Evolutionary conservation across 2,113 vertebrate species (phyloP).

Genomic region (Macrotus californicus): DNA sequence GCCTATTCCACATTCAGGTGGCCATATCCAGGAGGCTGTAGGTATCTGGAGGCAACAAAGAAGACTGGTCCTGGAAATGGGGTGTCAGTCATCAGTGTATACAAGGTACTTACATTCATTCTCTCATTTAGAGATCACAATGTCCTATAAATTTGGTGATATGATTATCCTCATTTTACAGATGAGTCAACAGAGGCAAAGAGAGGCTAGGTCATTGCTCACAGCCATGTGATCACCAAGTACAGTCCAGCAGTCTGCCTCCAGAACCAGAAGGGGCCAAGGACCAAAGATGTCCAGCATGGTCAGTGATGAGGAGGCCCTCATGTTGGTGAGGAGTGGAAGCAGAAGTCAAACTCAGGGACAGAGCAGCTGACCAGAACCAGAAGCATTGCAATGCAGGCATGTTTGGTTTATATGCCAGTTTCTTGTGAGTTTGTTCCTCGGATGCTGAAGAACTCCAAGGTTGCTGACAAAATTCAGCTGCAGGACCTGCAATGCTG

Average conservation of each 20-base stretch:
- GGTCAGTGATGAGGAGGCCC: neutral
- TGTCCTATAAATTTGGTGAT: neutral
- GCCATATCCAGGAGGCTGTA: neutral
- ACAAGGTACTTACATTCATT: neutral
- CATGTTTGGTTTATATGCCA: neutral
- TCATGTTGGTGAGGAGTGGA: neutral
- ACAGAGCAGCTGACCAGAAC: neutral
- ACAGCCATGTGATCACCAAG: neutral
- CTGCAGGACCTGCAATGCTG: neutral
- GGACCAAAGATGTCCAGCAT: neutral
- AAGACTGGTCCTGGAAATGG: neutral
- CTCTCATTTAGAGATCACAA: neutral
- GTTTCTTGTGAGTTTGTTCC: neutral
- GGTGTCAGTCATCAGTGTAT: neutral
- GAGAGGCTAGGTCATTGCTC: neutral
- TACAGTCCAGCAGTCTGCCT: neutral
- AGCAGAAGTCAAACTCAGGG: neutral
- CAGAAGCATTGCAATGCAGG: neutral
- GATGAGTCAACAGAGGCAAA: neutral
- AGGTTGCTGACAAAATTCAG: neutral
- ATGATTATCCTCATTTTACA: neutral
- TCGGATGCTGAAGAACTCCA: neutral
- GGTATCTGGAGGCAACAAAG: neutral
- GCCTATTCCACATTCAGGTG: neutral
- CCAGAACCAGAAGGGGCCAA: neutral